Conservation (phyloP, 2,888 invertebrate genomes). For the Caenorhabditis becei region DNA sequence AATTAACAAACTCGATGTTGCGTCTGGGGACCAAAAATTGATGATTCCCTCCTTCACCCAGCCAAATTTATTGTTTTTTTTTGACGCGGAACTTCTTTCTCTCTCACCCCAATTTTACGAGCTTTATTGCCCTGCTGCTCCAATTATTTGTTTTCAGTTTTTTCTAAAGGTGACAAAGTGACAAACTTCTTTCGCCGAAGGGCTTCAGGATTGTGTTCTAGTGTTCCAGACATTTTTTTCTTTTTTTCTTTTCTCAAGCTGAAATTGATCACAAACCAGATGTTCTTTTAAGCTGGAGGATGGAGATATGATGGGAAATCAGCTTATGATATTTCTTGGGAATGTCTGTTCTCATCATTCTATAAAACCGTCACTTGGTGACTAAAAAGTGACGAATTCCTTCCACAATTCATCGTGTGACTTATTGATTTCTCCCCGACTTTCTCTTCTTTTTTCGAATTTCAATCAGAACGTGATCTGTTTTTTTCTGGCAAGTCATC, state of each 20-base stretch:
- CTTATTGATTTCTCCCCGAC: too few species aligned
- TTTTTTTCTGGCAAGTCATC: conserved; percentile 5
- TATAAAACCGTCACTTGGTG: too few species aligned
- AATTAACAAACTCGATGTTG: too few species aligned
- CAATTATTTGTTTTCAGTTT: not conserved
- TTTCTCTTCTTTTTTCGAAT: not conserved
- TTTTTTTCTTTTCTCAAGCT: too few species aligned
- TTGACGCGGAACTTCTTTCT: not conserved
- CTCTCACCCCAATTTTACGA: not conserved
- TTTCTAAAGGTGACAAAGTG: not conserved
- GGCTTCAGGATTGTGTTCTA: not conserved
- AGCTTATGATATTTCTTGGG: too few species aligned
- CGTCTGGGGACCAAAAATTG: not conserved
- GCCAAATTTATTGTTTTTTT: not conserved
- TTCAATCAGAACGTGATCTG: not conserved
- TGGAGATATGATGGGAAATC: not conserved
- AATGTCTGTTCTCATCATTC: too few species aligned
- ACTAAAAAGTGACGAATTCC: too few species aligned
- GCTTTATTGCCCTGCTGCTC: not conserved
- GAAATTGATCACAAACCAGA: not conserved
- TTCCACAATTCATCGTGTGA: not conserved
- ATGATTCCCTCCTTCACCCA: not conserved
- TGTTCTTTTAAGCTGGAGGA: not conserved
- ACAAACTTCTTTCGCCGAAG: not conserved
- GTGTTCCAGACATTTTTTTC: not conserved